Base-by-base conservation (phyloP, 2,113 vertebrate genomes). In the Hyla sarda region DNA sequence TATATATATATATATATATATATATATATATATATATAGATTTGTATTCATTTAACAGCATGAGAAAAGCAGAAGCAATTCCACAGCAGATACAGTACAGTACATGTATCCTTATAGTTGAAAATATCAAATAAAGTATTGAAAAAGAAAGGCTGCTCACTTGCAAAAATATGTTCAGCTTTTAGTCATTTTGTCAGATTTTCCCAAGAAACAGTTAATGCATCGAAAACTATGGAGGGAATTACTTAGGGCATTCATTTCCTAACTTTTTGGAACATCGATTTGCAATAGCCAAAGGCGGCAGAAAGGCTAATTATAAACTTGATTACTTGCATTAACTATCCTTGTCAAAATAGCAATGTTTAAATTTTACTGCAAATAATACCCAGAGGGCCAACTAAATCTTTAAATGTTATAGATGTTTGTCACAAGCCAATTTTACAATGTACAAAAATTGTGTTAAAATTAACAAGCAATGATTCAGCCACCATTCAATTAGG, bases 321-420 rank as follows among this genome's bases (percentile, higher is more conserved):
- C 52, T 37, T 79, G 76, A 79, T 79, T 79, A 79, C 76, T 34
- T 56, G 30, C 76, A 79, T 79, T 79, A 79, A 79, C 52, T 58
- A 79, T 79, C 32, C 30, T 56, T 79, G 75, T 79, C 76, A 58
- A 56, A 79, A 79, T 79, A 79, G 76, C 76, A 58, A 79, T 56
- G 76, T 58, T 23, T 52, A 79, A 58, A 58, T 79, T 79, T 79
- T 79, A 79, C 76, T 79, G 76, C 76, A 79, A 79, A 79, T 79
- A 79, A 79, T 56, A 32, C 76, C 76, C 76, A 41, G 52, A 56
- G 76, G 76, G 76, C 30, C 5, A 32, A n/a, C 30, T 13, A 37
- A 79, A 34, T 79, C 28, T 37, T 34, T 41, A 7, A 56, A 6
- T 78, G 10, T 32, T 56, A 56, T 54, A 58, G 30, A 78, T 34